Evolutionary conservation across 1,140 invertebrate genomes (phyloP), one percentile per base, ranked within the genome.

Genomic region (Tetramorium parvispinum): DNA sequence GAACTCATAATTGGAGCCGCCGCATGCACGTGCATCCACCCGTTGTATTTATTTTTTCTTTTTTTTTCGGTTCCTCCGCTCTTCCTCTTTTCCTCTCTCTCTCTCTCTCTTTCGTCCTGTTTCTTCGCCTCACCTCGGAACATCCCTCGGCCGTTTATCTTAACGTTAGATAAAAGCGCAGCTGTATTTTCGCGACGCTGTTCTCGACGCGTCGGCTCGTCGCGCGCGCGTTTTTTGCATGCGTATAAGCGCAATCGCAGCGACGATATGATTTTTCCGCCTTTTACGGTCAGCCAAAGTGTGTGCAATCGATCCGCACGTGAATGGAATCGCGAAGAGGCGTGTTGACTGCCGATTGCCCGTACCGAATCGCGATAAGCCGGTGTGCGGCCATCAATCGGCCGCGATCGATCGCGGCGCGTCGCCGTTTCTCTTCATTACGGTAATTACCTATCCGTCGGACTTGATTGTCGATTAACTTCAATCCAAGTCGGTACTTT

Each of bases 1-100:
- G 88, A 89, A 89, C 73, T 77, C 61, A 83, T 90, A 90, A 90
- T 90, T 90, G 89, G 59, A 65, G 79, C 65, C 88, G 88, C 65
- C 49, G 63, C 46, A 61, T 49, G 71, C 40, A 46, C 43, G 46
- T 49, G 55, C 57, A 71, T 51, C 49, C 71, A 87, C 57, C 79
- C 85, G 59, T 65, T 46, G 32, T 71, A 53, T 85, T 46, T 82
- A 53, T 57, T 49, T 37, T 68, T 27, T 43, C 43, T 68, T 11
- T 46, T 65, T 77, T 68, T 27, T 6, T 70, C 49, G 70, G 51
- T 53, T 75, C 75, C 16, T 4, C 68, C n/a, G n/a, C n/a, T n/a
- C 53, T 59, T 10, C 75, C 37, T 24, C 18, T 5, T 37, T 65
- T 37, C 6, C 7, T 27, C 2, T 11, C 68, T 27, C 57, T 85